Evolutionary conservation across 2,797 vertebrate species (phyloP), one percentile per base, ranked within the genome.

Genomic region (Numenius phaeopus): DNA sequence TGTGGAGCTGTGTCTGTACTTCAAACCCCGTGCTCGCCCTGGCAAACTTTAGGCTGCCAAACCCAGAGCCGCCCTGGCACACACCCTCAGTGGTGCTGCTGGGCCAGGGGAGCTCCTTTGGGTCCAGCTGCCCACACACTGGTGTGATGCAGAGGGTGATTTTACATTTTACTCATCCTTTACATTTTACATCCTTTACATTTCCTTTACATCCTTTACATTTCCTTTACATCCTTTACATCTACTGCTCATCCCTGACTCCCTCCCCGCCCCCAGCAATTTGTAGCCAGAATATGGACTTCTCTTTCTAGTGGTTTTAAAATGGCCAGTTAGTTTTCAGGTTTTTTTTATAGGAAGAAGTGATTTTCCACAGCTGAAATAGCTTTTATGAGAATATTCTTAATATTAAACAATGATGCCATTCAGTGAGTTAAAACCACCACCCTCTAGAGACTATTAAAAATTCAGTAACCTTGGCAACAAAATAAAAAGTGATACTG

Each of bases 391-490:
- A 37, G 54, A 91, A 57, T 80, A 67, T 52, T 58, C 65, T 69
- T 47, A 81, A 69, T 95, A 89, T 89, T 83, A 86, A 89, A 69
- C 58, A 75, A 39, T 30, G 39, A 83, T 85, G 61, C 34, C 24
- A 8, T 92, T 92, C 84, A 75, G 18, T 0, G 39, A 87, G 72
- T 95, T 94, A 92, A 97, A 94, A 54, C 67, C 44, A 61, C 46
- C 50, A 69, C 27, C 7, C 65, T 65, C 34, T 24, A 64, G 69
- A 91, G 64, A 83, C 91, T 95, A 81, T 72, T 94, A 93, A 88
- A 95, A 93, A 95, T 97, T 92, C 94, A 55, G 96, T 96, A 90
- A 94, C 96, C 96, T 87, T 94, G 87, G 90, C 76, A 96, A 97
- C 92, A 94, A 95, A 92, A 96, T 78, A 85, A 83, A 90, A 95